Evolutionary conservation across 2,113 vertebrate genomes (phyloP), one percentile per base, ranked within the genome.

Genomic region (Desmodus rotundus): DNA sequence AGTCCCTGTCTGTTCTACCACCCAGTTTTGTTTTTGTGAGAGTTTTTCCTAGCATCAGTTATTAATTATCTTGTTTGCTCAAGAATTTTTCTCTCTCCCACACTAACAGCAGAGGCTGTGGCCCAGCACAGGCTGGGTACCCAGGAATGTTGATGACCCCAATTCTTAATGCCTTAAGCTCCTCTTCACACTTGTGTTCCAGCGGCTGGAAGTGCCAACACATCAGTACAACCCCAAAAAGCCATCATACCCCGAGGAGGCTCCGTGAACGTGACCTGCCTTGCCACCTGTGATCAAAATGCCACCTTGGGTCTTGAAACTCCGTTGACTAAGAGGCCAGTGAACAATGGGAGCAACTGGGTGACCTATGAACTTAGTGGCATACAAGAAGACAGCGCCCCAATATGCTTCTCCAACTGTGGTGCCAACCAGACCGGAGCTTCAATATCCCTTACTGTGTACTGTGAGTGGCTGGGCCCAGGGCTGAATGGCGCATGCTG

Each of bases 401-500:
- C 47, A 0, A 2, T 81, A 0, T 98, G 98, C 52, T 97, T 38
- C 10, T 45, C 78, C 0, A 12, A 0, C 24, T 97, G 97, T 13
- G 0, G 0, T 0, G 0, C 0, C 0, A 0, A 0, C 0, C 67
- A 78, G 68, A 0, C 0, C 0, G 0, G 0, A 0, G 45, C 10
- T 0, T 0, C 0, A 0, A 3, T 81, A 17, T 19, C 15, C 4
- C 28, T 98, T 76, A 41, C 28, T 0, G 54, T 98, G 8, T 98
- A 97, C 45, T 31, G 98, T 98, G 94, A 98, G 98, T 98, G 54
- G 7, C 13, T 24, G 33, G 56, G 43, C 19, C 45, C 0, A 47
- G 52, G 41, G 19, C n/a, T 7, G 58, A 13, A 5, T 26, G 1
- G 16, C 26, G 28, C 56, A 12, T 50, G 20, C 1, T 33, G 38